Evolutionary conservation across 2,888 invertebrate genomes (phyloP).

Genomic region (Notodonta ziczac): DNA sequence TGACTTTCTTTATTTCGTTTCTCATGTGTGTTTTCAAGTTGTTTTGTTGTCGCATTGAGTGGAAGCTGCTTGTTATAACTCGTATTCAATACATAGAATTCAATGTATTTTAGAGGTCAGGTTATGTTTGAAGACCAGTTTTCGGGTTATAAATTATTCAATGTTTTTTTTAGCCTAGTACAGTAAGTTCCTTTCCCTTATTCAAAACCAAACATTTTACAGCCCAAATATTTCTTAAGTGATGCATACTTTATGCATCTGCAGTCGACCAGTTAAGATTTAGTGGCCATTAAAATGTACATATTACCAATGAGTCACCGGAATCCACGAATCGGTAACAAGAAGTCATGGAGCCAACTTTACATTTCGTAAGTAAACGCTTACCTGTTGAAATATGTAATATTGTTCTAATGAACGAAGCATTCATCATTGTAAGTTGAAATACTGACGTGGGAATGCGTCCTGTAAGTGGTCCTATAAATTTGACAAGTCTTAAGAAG

Average conservation of each 20-base stretch:
- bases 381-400: constrained; percentile 19
- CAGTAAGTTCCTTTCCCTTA: no score
- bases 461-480: background rate
- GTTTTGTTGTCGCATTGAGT: no score
- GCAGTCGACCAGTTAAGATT: constrained; percentile 23
- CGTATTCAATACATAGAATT: background rate
- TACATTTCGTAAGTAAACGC: constrained; percentile 23
- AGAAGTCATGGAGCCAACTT: constrained; percentile 24
- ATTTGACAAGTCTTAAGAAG: no score
- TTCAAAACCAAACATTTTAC: background rate
- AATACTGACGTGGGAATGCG: background rate
- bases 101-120: background rate
- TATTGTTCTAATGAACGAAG: constrained; percentile 19
- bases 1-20: no score
- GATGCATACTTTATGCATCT: constrained; percentile 19
- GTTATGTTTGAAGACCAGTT: background rate
- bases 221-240: constrained; percentile 18
- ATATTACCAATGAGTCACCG: constrained; percentile 41
- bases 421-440: constrained; percentile 28
- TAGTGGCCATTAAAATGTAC: constrained; percentile 43
- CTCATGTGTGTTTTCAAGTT: no score
- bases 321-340: constrained; percentile 14
- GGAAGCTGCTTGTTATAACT: no score
- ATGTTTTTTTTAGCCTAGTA: no score
- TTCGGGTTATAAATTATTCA: background rate